Base-by-base conservation (phyloP, 2,888 invertebrate species). In the Eurois occulta region DNA sequence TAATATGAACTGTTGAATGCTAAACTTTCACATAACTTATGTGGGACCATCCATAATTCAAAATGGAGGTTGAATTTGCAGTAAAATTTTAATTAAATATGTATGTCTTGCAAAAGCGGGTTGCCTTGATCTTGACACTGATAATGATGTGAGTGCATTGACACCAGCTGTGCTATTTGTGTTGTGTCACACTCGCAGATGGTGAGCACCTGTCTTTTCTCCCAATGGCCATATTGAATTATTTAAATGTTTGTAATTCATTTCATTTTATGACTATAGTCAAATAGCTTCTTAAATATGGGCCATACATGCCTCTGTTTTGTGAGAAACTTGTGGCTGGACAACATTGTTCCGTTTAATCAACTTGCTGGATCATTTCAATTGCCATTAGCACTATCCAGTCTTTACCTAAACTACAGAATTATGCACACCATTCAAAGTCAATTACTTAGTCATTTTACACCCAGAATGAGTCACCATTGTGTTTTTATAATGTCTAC, bases 41-140 rank as follows among this genome's bases (percentile, higher is more conserved):
- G 11, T 46, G 24, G 32, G 16, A 18, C 16, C n/a, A 35, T 62
- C 24, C 16, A 5, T 67, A 35, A 41, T 69, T 62, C 8, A 48
- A 73, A 66, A 64, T 32, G 35, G 35, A 43, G n/a, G 21, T 58
- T 3, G 4, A 60, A 60, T 52, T 28, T 38, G 10, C 18, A 72
- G 28, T 62, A 48, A 60, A 48, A 35, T 48, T 70, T 48, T 18
- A 78, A 67, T 43, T 38, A 66, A 52, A 18, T 69, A 66, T 21
- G 21, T 64, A 62, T 32, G 5, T 46, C 35, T 75, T 65, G 35
- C 43, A 68, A 73, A 73, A 74, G 32, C 24, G 7, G 41, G 7
- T 85, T 84, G 72, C 90, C 91, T 91, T 91, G 91, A 91, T 90
- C 92, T 92, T 92, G 91, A 89, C 90, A 90, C 88, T 90, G 84